Conservation (phyloP, 2,888 invertebrate species). For the Atherix ibis region DNA sequence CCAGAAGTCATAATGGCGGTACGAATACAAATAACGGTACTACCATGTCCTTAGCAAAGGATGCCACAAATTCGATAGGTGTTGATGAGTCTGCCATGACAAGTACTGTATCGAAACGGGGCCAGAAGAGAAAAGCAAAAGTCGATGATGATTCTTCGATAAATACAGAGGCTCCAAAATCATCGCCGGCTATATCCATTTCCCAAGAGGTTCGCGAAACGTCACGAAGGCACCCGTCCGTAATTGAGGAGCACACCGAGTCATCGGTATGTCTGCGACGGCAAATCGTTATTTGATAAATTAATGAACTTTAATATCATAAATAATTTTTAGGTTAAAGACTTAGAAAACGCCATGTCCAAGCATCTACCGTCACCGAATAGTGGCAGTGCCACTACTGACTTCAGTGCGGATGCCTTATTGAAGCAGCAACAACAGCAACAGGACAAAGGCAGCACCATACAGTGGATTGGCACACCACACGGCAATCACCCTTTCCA, state of each 20-base stretch:
- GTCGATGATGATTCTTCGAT: conserved; percentile 27
- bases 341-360: conserved; percentile 92
- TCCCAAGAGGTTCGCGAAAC: conserved; percentile 33
- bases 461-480: conserved; percentile 87
- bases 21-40: conserved; percentile 5
- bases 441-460: conserved; percentile 43
- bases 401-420: conserved; percentile 73
- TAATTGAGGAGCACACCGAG: conserved; percentile 29
- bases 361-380: conserved; percentile 64
- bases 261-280: conserved; percentile 18
- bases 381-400: conserved; percentile 56
- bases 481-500: conserved; percentile 38
- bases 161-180: conserved; percentile 32
- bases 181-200: conserved; percentile 18
- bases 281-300: neutral
- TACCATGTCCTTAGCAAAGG: conserved; percentile 11
- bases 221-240: conserved; percentile 26
- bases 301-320: neutral
- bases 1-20: conserved; percentile 23
- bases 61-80: conserved; percentile 25
- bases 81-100: conserved; percentile 18
- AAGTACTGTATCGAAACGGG: conserved; percentile 30
- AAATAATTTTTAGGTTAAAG: conserved; percentile 56
- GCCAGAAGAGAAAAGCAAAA: conserved; percentile 44
- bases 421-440: conserved; percentile 49